Evolutionary conservation across 2,888 invertebrate species (phyloP).

Genomic region (Mactromeris polynyma): DNA sequence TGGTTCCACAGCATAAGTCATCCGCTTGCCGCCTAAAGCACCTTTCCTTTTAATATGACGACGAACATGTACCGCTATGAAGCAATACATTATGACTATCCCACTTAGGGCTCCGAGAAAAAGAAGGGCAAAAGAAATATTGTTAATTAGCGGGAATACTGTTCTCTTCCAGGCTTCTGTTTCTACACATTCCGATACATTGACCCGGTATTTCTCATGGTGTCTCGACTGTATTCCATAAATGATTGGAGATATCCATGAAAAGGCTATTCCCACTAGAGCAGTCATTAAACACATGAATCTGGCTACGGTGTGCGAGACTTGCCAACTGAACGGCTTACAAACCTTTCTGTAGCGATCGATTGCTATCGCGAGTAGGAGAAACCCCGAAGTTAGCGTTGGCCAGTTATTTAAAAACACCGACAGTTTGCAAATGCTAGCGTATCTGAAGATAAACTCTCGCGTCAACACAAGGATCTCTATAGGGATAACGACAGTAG

Average conservation of each 20-base stretch:
- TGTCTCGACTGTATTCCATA: slow-evolving; percentile 67
- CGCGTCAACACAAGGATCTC: slow-evolving; percentile 61
- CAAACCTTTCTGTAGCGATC: slow-evolving; percentile 79
- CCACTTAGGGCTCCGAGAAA: slow-evolving; percentile 61
- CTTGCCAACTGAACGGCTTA: slow-evolving; percentile 73
- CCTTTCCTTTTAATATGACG: slow-evolving; percentile 39
- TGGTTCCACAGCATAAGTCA: background rate
- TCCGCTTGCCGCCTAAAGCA: background rate
- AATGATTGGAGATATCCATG: slow-evolving; percentile 67
- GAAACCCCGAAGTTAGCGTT: slow-evolving; percentile 63
- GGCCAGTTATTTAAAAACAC: slow-evolving; percentile 67
- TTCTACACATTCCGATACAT: slow-evolving; percentile 72
- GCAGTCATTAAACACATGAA: slow-evolving; percentile 55
- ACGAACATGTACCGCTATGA: slow-evolving; percentile 65
- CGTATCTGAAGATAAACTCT: slow-evolving; percentile 65
- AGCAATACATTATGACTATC: slow-evolving; percentile 65
- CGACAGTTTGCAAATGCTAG: slow-evolving; percentile 62
- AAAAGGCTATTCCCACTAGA: slow-evolving; percentile 49
- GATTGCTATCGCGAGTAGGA: slow-evolving; percentile 67
- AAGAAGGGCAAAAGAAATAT: slow-evolving; percentile 54
- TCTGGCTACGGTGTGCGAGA: slow-evolving; percentile 65
- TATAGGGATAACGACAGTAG: slow-evolving; percentile 65
- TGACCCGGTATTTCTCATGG: slow-evolving; percentile 50
- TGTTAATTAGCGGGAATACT: slow-evolving; percentile 67
- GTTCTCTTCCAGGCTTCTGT: slow-evolving; percentile 65